Conservation (phyloP, 2,797 vertebrate genomes). For the Pipistrellus nathusii region DNA sequence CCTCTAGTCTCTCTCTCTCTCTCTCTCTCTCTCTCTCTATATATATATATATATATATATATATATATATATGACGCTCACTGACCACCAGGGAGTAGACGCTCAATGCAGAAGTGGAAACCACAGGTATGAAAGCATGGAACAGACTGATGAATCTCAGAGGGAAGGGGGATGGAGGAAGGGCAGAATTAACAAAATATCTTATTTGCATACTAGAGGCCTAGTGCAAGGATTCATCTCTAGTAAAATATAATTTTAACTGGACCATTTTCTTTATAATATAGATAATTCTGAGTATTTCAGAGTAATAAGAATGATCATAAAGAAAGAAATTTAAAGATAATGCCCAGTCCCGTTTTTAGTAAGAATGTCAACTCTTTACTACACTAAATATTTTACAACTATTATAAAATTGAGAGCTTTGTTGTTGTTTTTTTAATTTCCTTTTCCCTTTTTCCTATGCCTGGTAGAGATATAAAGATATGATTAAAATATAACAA, state of each 20-base stretch:
- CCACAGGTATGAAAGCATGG: too few species aligned
- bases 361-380: background rate
- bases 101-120: too few species aligned
- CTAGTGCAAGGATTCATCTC: too few species aligned
- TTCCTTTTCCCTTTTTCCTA: background rate
- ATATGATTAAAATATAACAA: background rate
- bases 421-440: background rate
- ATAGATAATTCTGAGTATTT: background rate
- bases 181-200: too few species aligned
- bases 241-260: constrained; percentile 3
- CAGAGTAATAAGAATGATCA: background rate
- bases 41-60: too few species aligned
- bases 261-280: background rate
- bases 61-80: too few species aligned
- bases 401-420: background rate
- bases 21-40: too few species aligned
- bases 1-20: too few species aligned
- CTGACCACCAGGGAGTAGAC: too few species aligned
- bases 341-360: background rate
- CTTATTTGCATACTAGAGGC: too few species aligned
- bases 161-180: too few species aligned
- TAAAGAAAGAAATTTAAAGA: background rate
- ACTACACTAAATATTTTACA: background rate
- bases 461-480: background rate
- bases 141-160: too few species aligned